Evolutionary conservation across 2,888 invertebrate species (phyloP), one percentile per base, ranked within the genome.

Genomic region (Mythimna albipuncta): DNA sequence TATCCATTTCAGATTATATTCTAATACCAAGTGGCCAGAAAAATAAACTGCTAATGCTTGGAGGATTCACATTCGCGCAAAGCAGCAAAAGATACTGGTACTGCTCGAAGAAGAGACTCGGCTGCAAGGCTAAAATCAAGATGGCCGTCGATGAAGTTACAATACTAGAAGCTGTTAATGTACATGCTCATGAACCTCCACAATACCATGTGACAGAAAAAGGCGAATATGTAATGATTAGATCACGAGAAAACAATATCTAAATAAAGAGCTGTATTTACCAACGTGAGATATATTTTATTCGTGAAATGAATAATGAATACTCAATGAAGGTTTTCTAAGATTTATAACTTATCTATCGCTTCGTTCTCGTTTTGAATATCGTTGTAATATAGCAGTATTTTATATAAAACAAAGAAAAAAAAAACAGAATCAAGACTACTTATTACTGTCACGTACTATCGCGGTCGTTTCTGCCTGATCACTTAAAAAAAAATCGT

Each of bases 141-240:
- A 77, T 89, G 72, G 71, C 79, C 19, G 50, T 44, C 0, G 71
- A 74, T 3, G 85, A 82, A 26, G 62, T 69, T 0, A 83, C 78
- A 16, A 81, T 92, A 5, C 63, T 77, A 6, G 4, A 59, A 50
- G 84, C 76, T 1, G 6, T 62, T 9, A 82, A 79, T 10, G 59
- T 72, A 5, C 91, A 91, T 62, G 81, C 71, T 21, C 91, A 91
- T 58, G 75, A 75, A 0, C 86, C 87, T 0, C 91, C 91, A 0
- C 69, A 66, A 3, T 86, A 88, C 35, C 74, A 80, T 62, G 64
- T 84, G 16, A 75, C 83, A 10, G 0, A 69, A 4, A 68, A 61
- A 35, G 91, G 90, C 10, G 57, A 75, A 16, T 85, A 89, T 61
- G 11, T 61, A 6, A 21, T 59, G 21, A n/a, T 59, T 21, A 38